Evolutionary conservation across 2,797 vertebrate genomes (phyloP).

Genomic region (Manis crassicaudata): DNA sequence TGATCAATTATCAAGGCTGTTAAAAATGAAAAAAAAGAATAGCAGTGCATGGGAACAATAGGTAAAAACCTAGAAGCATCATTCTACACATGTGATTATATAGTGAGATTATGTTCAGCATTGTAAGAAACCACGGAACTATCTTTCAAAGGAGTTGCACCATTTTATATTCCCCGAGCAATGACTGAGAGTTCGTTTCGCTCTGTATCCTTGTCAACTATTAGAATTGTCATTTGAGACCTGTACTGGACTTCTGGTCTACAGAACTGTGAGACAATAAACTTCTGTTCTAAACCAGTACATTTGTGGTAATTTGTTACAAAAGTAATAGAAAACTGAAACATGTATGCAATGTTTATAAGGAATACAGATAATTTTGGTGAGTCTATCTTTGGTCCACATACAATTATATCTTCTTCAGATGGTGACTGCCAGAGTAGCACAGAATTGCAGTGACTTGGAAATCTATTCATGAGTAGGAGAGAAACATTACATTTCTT

Average conservation of each 20-base stretch:
- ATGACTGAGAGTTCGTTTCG: not conserved
- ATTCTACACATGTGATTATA: not conserved
- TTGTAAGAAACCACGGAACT: not conserved
- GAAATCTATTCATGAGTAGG: not conserved
- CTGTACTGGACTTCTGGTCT: not conserved
- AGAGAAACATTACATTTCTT: not conserved
- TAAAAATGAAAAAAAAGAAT: not conserved
- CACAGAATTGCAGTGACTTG: not conserved
- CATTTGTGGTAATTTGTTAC: not conserved
- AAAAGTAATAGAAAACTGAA: not conserved
- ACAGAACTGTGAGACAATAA: not conserved
- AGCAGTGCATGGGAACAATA: not conserved
- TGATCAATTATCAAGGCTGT: not conserved
- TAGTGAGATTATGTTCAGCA: not conserved
- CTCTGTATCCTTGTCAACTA: not conserved
- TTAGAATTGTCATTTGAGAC: not conserved
- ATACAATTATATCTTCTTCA: not conserved
- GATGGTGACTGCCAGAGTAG: not conserved
- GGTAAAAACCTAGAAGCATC: not conserved
- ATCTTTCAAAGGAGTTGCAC: not conserved
- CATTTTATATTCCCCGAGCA: not conserved
- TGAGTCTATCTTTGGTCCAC: not conserved
- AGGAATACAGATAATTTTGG: not conserved
- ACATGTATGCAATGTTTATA: not conserved
- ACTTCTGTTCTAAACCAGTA: not conserved